Conservation (phyloP, 2,888 invertebrate genomes). For the Aphodius granarius region DNA sequence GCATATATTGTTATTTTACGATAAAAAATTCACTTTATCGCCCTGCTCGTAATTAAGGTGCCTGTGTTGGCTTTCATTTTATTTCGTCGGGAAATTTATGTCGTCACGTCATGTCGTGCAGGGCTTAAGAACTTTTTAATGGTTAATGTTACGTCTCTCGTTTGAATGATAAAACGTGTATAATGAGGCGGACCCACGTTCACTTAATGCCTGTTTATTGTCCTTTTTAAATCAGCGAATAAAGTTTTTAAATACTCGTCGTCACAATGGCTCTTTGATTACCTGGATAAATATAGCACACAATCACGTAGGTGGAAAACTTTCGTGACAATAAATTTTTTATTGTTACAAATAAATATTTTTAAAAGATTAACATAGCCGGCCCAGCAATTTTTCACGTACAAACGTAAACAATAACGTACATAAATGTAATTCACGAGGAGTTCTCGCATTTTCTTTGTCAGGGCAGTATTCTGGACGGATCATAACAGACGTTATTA, state of each 20-base stretch:
- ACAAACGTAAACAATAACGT: not conserved
- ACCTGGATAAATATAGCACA: too few species aligned
- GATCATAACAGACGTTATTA: not conserved
- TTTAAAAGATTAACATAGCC: not conserved
- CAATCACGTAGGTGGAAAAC: too few species aligned
- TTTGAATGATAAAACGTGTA: not conserved
- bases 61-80: not conserved
- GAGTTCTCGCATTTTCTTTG: not conserved
- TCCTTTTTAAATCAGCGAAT: not conserved
- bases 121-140: not conserved
- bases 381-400: not conserved
- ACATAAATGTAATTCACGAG: not conserved
- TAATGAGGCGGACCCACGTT: not conserved
- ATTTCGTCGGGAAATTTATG: not conserved
- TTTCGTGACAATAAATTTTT: too few species aligned
- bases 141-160: not conserved
- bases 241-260: not conserved
- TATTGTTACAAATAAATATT: too few species aligned
- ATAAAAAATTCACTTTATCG: not conserved
- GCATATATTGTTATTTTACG: not conserved
- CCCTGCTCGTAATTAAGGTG: not conserved
- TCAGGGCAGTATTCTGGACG: not conserved
- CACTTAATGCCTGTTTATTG: not conserved
- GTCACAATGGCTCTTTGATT: not conserved
- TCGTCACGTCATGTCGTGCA: not conserved